Base-by-base conservation (phyloP, 2,888 invertebrate species). In the Phrixothrix hirtus region DNA sequence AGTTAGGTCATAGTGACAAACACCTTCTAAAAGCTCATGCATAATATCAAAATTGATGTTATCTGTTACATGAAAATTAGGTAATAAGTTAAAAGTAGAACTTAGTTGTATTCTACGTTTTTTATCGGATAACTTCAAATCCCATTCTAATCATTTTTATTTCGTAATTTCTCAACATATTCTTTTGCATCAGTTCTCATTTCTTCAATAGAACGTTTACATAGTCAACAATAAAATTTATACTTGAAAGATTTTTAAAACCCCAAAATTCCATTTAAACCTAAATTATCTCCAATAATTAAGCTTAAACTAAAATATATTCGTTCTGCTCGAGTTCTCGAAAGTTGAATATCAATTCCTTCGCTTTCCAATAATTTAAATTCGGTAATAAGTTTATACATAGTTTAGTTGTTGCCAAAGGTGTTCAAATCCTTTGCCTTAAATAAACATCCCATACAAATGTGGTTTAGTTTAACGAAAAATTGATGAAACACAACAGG, bases 201-300 rank as follows among this genome's bases (percentile, higher is more conserved):
- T n/a, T n/a, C n/a, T n/a, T n/a, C n/a, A n/a, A n/a, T n/a, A n/a
- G n/a, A n/a, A n/a, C n/a, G n/a, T n/a, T n/a, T n/a, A n/a, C n/a
- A n/a, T n/a, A n/a, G n/a, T n/a, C n/a, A n/a, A n/a, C n/a, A n/a
- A n/a, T n/a, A n/a, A n/a, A n/a, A 37, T 2, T 14, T 37, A 25
- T 25, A 37, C 17, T 25, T 37, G 16, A 37, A 37, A n/a, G 37
- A 37, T 25, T 37, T 37, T 5, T n/a, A 10, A 21, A 37, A 37
- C n/a, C 37, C 25, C 9, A 37, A 12, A 13, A 37, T 37, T 21
- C 21, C 25, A 25, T 37, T 17, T 10, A 25, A 10, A 37, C 16
- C 1, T 26, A 4, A n/a, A n/a, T n/a, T n/a, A n/a, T n/a, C n/a
- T n/a, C n/a, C n/a, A n/a, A n/a, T n/a, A n/a, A n/a, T n/a, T n/a